Conservation (phyloP, 2,888 invertebrate genomes). For the Ceraclea dissimilis region DNA sequence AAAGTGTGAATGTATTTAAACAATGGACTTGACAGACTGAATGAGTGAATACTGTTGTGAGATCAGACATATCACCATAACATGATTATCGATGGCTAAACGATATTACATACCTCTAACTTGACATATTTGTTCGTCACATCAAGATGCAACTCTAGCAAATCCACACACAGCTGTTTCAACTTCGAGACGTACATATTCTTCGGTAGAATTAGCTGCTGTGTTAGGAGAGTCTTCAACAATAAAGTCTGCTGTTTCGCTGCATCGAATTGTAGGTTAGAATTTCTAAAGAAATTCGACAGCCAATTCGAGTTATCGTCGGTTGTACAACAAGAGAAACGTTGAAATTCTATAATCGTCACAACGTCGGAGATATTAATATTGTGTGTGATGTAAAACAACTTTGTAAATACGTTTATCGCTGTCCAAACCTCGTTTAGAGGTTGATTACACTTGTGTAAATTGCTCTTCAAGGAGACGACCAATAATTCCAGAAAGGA, state of each 20-base stretch:
- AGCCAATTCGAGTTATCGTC: neutral
- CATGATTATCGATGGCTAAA: too few relatives aligned
- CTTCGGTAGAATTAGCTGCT: conserved; percentile 28
- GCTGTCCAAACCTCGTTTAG: neutral
- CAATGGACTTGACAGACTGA: too few relatives aligned
- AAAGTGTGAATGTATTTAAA: too few relatives aligned
- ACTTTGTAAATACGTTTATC: conserved; percentile 9
- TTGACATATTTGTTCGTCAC: conserved; percentile 29
- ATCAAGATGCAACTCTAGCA: conserved; percentile 31
- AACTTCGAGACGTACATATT: conserved; percentile 30
- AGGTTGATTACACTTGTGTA: conserved; percentile 10
- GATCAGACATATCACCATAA: too few relatives aligned
- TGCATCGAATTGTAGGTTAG: neutral
- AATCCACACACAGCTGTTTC: conserved; percentile 29
- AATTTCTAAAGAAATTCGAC: neutral
- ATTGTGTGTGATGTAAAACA: conserved; percentile 4
- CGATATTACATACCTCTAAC: conserved; percentile 32
- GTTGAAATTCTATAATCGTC: conserved; percentile 3
- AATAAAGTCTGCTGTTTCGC: conserved; percentile 22
- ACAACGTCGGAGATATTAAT: conserved; percentile 9
- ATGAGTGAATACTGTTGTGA: too few relatives aligned
- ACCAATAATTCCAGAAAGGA: neutral
- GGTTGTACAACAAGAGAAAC: conserved; percentile 2
- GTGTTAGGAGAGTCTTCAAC: conserved; percentile 33
- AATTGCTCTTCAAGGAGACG: conserved; percentile 1